Conservation (phyloP, 64 coral and sea anemone genomes). For the Porites australiensis region DNA sequence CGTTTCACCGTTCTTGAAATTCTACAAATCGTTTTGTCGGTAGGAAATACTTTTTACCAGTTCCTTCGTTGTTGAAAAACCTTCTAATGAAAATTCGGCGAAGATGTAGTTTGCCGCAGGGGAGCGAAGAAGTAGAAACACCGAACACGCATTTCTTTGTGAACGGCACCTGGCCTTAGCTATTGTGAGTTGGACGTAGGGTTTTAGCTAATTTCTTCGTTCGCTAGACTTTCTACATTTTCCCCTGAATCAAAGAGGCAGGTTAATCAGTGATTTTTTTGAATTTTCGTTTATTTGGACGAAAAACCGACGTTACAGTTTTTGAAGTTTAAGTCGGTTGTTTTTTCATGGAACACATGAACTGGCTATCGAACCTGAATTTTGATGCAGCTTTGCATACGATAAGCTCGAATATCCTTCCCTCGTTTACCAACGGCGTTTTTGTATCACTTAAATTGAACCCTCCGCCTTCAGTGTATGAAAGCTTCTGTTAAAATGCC, state of each 20-base stretch:
- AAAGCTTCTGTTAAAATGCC: background rate
- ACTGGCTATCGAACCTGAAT: constrained; percentile 29
- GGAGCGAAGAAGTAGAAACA: constrained; percentile 37
- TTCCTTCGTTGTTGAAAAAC: background rate
- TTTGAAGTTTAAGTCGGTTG: background rate
- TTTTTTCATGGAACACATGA: constrained; percentile 1
- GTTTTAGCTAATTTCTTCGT: constrained; percentile 25
- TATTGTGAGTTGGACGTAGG: constrained; percentile 58
- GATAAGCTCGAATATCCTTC: background rate
- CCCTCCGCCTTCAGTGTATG: background rate
- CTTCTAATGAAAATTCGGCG: background rate
- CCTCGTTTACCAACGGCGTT: background rate
- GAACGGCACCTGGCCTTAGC: constrained; percentile 65
- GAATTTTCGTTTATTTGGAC: background rate
- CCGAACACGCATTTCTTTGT: constrained; percentile 75
- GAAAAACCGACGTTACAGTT: background rate
- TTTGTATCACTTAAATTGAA: background rate
- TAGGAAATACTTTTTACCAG: background rate
- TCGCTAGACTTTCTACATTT: background rate
- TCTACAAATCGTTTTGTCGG: constrained; percentile 12
- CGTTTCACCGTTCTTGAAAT: constrained; percentile 41
- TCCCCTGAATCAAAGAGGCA: background rate
- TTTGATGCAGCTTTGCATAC: constrained; percentile 22
- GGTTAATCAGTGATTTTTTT: background rate
- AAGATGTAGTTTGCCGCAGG: constrained; percentile 15